Conservation (phyloP, 30 jellyfish, hydroid and myxozoan species). For the Turritopsis dohrnii region DNA sequence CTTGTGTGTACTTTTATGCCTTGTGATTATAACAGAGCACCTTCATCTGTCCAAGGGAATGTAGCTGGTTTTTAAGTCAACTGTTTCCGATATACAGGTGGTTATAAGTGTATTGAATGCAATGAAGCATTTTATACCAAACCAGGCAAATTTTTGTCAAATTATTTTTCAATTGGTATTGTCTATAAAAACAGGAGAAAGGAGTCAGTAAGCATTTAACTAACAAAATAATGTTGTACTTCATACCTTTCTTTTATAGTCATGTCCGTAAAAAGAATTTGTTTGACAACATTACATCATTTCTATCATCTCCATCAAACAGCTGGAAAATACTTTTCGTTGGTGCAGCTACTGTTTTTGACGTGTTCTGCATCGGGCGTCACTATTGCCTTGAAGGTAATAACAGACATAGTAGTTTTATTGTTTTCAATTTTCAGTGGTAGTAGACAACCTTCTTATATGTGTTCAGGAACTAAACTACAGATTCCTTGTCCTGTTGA, state of each 20-base stretch:
- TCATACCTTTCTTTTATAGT: slow-evolving; percentile 31
- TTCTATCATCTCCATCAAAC: slow-evolving; percentile 68
- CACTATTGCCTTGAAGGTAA: slow-evolving; percentile 86
- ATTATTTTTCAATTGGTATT: not conserved
- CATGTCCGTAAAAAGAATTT: slow-evolving; percentile 87
- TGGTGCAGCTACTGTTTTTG: slow-evolving; percentile 58
- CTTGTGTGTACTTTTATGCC: too few species aligned
- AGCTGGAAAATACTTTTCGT: slow-evolving; percentile 83
- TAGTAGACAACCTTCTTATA: not conserved
- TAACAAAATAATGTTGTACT: not conserved
- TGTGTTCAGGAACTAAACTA: slow-evolving; percentile 57
- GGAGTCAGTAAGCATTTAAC: not conserved
- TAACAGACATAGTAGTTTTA: too few species aligned
- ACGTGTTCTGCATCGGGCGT: slow-evolving; percentile 81
- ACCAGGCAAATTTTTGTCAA: slow-evolving; percentile 90
- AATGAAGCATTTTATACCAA: slow-evolving; percentile 70
- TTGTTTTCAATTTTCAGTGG: too few species aligned
- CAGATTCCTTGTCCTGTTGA: slow-evolving; percentile 98
- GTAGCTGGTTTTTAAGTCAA: too few species aligned
- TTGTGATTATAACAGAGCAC: too few species aligned
- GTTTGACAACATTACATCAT: slow-evolving; percentile 85
- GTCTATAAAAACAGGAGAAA: not conserved
- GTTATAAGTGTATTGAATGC: too few species aligned
- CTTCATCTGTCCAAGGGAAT: too few species aligned
- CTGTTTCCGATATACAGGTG: too few species aligned